These are phyloP conservation scores for Siniperca scherzeri DNA, from an alignment of 2,797 vertebrate species.

Conservation along the genomic window DNA sequence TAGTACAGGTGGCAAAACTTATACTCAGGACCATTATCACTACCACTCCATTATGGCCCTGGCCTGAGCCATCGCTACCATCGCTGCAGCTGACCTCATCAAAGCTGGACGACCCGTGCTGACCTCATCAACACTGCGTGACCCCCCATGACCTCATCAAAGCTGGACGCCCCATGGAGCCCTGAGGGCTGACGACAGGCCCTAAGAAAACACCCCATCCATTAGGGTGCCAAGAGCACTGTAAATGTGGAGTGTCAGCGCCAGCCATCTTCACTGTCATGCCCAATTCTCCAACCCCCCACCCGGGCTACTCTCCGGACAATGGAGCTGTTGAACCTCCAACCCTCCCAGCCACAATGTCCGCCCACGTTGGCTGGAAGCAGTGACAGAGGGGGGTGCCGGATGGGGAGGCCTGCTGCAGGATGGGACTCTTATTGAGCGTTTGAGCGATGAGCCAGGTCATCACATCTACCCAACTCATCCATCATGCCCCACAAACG, in stretches of 20 bases:
- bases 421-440: constrained; percentile 88
- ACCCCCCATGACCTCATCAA: constrained; percentile 88
- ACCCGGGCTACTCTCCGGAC: constrained; percentile 68
- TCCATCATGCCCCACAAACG: constrained; percentile 89
- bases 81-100: constrained; percentile 86
- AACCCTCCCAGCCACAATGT: constrained; percentile 80
- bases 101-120: constrained; percentile 85
- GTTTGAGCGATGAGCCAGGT: constrained; percentile 90
- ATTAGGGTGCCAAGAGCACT: constrained; percentile 84
- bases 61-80: constrained; percentile 58
- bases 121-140: constrained; percentile 87
- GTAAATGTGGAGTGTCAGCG: constrained; percentile 79
- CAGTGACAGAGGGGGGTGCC: constrained; percentile 71
- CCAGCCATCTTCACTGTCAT: constrained; percentile 81
- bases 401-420: constrained; percentile 83
- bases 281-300: constrained; percentile 77
- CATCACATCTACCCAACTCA: constrained; percentile 89
- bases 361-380: constrained; percentile 85
- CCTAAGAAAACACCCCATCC: constrained; percentile 84
- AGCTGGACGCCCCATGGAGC: constrained; percentile 82
- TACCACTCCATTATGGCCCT: constrained; percentile 71
- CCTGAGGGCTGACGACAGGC: constrained; percentile 72
- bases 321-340: constrained; percentile 78
- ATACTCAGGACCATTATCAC: constrained; percentile 72
- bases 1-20: constrained; percentile 64